These are phyloP conservation scores for Acleris holmiana DNA, from an alignment of 2,888 invertebrate species.

Conservation along the genomic window DNA sequence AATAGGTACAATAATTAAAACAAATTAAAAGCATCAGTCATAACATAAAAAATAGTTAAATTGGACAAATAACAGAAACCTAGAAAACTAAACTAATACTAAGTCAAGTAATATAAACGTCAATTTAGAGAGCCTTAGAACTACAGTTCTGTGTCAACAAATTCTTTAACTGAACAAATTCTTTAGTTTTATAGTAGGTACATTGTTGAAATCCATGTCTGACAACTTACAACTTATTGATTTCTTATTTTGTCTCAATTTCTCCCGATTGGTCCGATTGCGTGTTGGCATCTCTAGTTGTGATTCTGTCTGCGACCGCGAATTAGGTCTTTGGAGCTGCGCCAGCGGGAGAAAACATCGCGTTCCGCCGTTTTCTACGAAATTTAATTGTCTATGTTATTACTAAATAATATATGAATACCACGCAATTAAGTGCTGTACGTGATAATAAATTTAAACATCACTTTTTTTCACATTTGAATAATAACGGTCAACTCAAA, in stretches of 20 bases:
- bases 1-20: no score
- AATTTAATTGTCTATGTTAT: slow-evolving; percentile 18
- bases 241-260: slow-evolving; percentile 3
- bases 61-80: no score
- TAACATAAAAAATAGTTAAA: no score
- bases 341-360: slow-evolving; percentile 42
- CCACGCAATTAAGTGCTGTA: background rate
- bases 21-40: no score
- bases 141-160: no score
- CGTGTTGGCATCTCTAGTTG: slow-evolving; percentile 26
- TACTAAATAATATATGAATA: background rate
- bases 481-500: no score
- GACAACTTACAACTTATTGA: slow-evolving; percentile 10
- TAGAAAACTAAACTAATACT: no score
- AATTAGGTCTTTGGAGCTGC: slow-evolving; percentile 46
- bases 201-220: background rate
- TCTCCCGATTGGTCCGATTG: slow-evolving; percentile 25
- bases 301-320: slow-evolving; percentile 39
- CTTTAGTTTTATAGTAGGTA: no score
- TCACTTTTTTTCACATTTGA: background rate
- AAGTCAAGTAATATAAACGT: no score
- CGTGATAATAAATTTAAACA: no score
- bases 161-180: no score
- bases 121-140: no score
- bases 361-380: slow-evolving; percentile 18